These are phyloP conservation scores for Cerceris rybyensis DNA, from an alignment of 2,888 invertebrate genomes.

Conservation along the genomic window DNA sequence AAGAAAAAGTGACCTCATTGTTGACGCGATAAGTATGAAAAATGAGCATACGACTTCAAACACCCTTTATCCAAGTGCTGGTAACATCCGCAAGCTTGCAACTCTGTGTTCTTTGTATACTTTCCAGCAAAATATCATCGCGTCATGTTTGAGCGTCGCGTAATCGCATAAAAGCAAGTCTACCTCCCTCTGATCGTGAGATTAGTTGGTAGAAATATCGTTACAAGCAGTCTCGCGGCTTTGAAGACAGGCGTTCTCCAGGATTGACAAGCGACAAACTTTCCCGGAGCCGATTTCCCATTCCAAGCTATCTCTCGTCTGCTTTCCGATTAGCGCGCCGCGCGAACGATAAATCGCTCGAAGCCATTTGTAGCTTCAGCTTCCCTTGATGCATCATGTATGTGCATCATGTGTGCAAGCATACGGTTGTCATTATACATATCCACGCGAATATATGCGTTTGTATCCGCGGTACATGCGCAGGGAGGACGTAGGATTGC, in stretches of 20 bases:
- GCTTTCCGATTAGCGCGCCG: conserved; percentile 32
- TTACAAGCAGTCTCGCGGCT: no score
- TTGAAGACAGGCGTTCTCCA: no score
- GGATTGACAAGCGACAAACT: no score
- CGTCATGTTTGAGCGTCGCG: conserved; percentile 2
- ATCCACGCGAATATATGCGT: conserved; percentile 3
- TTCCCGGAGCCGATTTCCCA: neutral
- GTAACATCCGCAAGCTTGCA: no score
- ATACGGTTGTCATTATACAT: conserved; percentile 29
- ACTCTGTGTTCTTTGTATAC: no score
- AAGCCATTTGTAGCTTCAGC: conserved; percentile 23
- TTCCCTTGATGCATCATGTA: conserved; percentile 3
- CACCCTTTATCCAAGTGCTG: no score
- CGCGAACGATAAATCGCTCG: conserved; percentile 44
- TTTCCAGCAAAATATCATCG: neutral
- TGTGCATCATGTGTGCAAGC: conserved; percentile 21
- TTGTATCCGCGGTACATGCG: conserved; percentile 13
- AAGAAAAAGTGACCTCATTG: no score
- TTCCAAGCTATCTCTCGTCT: conserved; percentile 35
- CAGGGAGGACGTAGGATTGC: conserved; percentile 31
- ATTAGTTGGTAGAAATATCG: no score
- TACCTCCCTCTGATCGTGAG: neutral
- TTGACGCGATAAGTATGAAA: no score
- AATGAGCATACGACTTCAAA: no score
- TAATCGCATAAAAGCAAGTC: conserved; percentile 6